phyloP scores from a whole-genome alignment of 2,888 invertebrate genomes.

The Heliconius sara region DNA sequence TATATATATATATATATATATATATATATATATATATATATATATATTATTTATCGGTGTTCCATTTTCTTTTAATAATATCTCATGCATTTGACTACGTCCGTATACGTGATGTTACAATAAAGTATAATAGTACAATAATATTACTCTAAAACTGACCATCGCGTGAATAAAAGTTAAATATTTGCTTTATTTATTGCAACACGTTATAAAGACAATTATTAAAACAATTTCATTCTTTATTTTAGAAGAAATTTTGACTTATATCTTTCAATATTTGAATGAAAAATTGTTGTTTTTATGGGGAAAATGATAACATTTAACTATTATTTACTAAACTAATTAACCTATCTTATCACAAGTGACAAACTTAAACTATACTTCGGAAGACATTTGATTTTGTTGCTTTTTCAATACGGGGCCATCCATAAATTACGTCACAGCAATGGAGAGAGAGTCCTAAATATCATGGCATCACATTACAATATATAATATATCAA shows the following conservation, averaged over 20 bases:
- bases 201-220: neutral
- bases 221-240: neutral
- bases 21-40: too few species aligned
- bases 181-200: conserved; percentile 38
- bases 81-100: conserved; percentile 1
- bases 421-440: neutral
- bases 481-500: too few species aligned
- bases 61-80: neutral
- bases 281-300: neutral
- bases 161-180: conserved; percentile 41
- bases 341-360: conserved; percentile 34
- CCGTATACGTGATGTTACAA: conserved; percentile 28
- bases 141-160: conserved; percentile 51
- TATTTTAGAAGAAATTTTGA: neutral
- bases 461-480: too few species aligned
- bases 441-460: neutral
- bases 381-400: conserved; percentile 53
- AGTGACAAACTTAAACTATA: conserved; percentile 34
- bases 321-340: neutral
- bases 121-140: conserved; percentile 18
- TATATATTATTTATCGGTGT: too few species aligned
- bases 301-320: neutral
- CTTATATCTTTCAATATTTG: neutral
- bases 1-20: too few species aligned
- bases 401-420: conserved; percentile 47